Percentiles rank a stretch among this genome's conserved stretches.
phyloP scores from a whole-genome alignment of 2,113 vertebrate genomes.

The Cephalopholis sonnerati region DNA sequence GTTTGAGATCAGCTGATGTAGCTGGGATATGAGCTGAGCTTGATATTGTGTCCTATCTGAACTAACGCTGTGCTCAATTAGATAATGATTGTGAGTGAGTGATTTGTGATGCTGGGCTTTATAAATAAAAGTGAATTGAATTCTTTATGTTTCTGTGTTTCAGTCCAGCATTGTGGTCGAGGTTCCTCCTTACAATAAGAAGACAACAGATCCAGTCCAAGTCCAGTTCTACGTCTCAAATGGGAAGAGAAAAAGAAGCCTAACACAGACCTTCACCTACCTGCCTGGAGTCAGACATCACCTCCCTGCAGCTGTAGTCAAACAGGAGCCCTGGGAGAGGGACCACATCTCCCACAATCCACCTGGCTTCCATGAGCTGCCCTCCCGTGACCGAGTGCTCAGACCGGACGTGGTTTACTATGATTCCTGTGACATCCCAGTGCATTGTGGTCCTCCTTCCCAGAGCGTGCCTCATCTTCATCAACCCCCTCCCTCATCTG shows the following conservation, averaged over 20 bases:
- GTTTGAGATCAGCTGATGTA: no score
- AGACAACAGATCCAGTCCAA: constrained; percentile 86
- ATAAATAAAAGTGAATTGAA: no score
- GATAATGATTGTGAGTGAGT: no score
- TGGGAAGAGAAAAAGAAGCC: constrained; percentile 94
- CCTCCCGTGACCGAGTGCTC: neutral
- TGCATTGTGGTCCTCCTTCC: constrained; percentile 70
- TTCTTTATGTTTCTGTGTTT: constrained; percentile 8
- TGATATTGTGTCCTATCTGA: no score
- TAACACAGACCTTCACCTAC: constrained; percentile 91
- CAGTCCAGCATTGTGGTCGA: constrained; percentile 92
- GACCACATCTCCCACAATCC: constrained; percentile 77
- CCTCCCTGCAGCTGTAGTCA: constrained; percentile 73
- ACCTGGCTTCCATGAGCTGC: constrained; percentile 63
- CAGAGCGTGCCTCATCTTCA: constrained; percentile 40
- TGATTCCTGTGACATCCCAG: constrained; percentile 65
- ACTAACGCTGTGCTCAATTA: no score
- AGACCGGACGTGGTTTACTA: constrained; percentile 36
- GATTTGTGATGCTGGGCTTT: no score
- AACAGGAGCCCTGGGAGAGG: constrained; percentile 88
- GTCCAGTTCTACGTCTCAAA: constrained; percentile 97
- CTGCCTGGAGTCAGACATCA: constrained; percentile 83
- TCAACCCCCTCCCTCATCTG: constrained; percentile 83
- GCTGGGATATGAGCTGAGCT: no score
- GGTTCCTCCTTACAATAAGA: constrained; percentile 91